Base-by-base conservation (phyloP, 2,797 vertebrate genomes). In the Bradypodion pumilum region DNA sequence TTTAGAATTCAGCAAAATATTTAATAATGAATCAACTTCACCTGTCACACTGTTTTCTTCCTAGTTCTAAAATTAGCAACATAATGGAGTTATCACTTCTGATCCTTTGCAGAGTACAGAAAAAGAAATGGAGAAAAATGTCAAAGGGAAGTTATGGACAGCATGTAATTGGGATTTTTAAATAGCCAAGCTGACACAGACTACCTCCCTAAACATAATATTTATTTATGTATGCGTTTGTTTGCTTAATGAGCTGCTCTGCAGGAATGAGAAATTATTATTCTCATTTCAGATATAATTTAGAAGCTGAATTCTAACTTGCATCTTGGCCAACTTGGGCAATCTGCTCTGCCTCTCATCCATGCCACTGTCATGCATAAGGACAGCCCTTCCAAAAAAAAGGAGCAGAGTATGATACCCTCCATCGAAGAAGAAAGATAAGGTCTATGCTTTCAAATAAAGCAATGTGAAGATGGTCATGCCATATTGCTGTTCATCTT, bases 1-100 rank as follows among this genome's bases (percentile, higher is more conserved):
- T 81, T 80, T 81, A 84, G 90, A 90, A 86, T 90, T 87, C 70
- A 85, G 21, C 76, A 65, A 82, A 74, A 87, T 1, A 66, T 59
- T 89, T 87, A 81, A 82, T 70, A 35, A 49, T 90, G 81, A 78
- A 79, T 78, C 78, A 83, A 87, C 80, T 1, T 81, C 87, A 91
- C 15, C 59, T 86, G 62, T 85, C 81, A 83, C 65, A 91, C 91
- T 46, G 84, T 86, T 49, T 49, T 83, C 73, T 35, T n/a, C 21
- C 27, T 42, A 52, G 78, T 46, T 29, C 79, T 84, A 83, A 81
- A 89, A 86, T 84, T 87, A 90, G 65, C 44, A 80, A 73, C 19
- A 21, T 81, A 74, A 69, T 83, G 87, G 77, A 72, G 66, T 76
- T 59, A 65, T 72, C 29, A 19, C 44, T n/a, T 29, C 74, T 65